These are phyloP conservation scores for Trichopoda pennipes DNA, from an alignment of 2,888 invertebrate genomes.

Conservation along the genomic window DNA sequence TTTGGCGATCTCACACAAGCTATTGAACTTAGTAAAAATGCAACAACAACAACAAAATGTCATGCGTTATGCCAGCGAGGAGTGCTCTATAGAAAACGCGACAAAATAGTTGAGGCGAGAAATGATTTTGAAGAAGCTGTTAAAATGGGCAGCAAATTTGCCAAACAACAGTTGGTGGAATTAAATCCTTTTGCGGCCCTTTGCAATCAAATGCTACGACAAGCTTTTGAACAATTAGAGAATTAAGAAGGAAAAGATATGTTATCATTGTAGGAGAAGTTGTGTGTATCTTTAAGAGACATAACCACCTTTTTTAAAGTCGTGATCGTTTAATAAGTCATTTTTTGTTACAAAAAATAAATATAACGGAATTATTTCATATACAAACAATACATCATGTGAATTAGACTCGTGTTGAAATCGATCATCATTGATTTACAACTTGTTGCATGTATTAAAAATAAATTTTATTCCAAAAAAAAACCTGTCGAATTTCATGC, in stretches of 20 bases:
- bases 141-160: slow-evolving; percentile 91
- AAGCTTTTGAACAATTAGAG: slow-evolving; percentile 85
- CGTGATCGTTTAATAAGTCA: slow-evolving; percentile 49
- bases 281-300: not conserved
- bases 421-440: slow-evolving; percentile 69
- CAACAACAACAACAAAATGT: slow-evolving; percentile 85
- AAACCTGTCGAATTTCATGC: slow-evolving; percentile 59
- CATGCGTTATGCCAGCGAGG: slow-evolving; percentile 93
- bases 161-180: slow-evolving; percentile 91
- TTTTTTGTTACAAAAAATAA: slow-evolving; percentile 12
- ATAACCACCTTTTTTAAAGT: slow-evolving; percentile 32
- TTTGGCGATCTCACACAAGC: slow-evolving; percentile 88
- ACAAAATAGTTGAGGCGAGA: slow-evolving; percentile 86
- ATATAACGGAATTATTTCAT: slow-evolving; percentile 45
- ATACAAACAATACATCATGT: slow-evolving; percentile 58
- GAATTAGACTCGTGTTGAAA: slow-evolving; percentile 69
- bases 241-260: slow-evolving; percentile 7
- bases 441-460: slow-evolving; percentile 60
- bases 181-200: slow-evolving; percentile 97
- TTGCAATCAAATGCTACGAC: slow-evolving; percentile 95
- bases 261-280: not conserved
- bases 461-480: slow-evolving; percentile 65
- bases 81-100: slow-evolving; percentile 86
- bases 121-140: slow-evolving; percentile 90
- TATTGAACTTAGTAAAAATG: slow-evolving; percentile 83